Evolutionary conservation across 2,113 vertebrate genomes (phyloP).

Genomic region (Ibidorhyncha struthersii): DNA sequence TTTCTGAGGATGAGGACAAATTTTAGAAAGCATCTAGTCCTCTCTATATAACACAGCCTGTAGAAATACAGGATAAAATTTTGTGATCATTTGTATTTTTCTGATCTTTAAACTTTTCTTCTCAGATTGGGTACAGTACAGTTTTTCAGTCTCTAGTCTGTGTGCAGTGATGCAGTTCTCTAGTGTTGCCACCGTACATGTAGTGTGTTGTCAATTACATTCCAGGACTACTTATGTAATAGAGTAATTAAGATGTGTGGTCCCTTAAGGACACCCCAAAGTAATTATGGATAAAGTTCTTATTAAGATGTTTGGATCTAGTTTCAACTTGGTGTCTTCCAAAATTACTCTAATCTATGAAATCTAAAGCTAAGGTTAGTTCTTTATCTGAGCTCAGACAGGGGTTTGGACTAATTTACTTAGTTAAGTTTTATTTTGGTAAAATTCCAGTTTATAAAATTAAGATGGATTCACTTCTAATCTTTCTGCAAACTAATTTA

Average conservation of each 20-base stretch:
- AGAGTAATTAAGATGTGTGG: background rate
- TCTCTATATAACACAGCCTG: background rate
- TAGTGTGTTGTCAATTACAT: background rate
- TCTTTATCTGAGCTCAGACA: background rate
- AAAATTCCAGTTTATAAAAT: background rate
- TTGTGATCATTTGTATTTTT: background rate
- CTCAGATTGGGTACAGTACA: background rate
- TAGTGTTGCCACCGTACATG: rapidly evolving
- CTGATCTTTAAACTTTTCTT: background rate
- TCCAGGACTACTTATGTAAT: background rate
- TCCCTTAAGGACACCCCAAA: background rate
- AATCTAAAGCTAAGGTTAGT: background rate
- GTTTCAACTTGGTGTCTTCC: background rate
- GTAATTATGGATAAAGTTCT: background rate
- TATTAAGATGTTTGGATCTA: background rate
- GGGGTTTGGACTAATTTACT: background rate
- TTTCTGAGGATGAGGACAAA: background rate
- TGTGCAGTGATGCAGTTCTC: background rate
- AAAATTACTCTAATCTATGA: background rate
- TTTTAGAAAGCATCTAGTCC: background rate
- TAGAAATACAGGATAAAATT: background rate
- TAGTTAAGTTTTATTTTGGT: background rate
- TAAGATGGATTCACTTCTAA: background rate
- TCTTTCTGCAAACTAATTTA: background rate
- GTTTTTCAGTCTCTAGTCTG: background rate